A percentile compares a stretch with the other conserved stretches of the same genome.
Conservation (phyloP, 1,140 invertebrate genomes). For the Chrysoperla carnea region DNA sequence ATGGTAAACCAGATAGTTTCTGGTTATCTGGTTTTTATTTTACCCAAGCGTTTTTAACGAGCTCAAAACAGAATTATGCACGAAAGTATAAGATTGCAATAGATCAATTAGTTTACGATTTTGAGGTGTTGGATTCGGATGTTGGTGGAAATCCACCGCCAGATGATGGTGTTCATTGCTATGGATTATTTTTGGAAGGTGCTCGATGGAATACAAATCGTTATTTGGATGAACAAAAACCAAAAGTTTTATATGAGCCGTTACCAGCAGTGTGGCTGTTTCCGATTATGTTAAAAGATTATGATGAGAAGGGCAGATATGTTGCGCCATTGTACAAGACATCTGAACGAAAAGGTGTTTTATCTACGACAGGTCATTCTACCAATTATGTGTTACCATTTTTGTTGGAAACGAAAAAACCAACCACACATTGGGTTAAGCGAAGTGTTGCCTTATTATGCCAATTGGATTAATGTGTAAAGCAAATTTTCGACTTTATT, state of each 20-base stretch:
- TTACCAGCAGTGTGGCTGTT: conserved; percentile 59
- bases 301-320: conserved; percentile 33
- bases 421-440: conserved; percentile 70
- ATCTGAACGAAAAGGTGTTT: conserved; percentile 57
- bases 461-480: conserved; percentile 27
- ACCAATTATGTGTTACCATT: conserved; percentile 79
- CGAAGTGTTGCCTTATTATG: conserved; percentile 71
- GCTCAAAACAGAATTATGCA: conserved; percentile 81
- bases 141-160: conserved; percentile 28
- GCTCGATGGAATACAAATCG: conserved; percentile 57
- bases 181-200: conserved; percentile 71
- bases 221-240: conserved; percentile 52
- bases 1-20: conserved; percentile 64
- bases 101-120: conserved; percentile 70
- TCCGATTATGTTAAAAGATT: conserved; percentile 14
- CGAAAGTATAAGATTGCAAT: conserved; percentile 75
- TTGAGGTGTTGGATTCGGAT: conserved; percentile 37
- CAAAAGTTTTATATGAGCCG: conserved; percentile 63
- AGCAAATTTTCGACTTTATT: too few relatives aligned
- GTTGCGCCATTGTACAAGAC: conserved; percentile 79
- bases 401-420: conserved; percentile 46
- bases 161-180: conserved; percentile 60
- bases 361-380: conserved; percentile 80
- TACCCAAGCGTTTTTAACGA: conserved; percentile 85
- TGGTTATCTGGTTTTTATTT: conserved; percentile 94